Percentiles rank a stretch among this genome's conserved stretches.
Evolutionary conservation across 2,113 vertebrate genomes (phyloP).

Genomic region (Brienomyrus brachyistius): DNA sequence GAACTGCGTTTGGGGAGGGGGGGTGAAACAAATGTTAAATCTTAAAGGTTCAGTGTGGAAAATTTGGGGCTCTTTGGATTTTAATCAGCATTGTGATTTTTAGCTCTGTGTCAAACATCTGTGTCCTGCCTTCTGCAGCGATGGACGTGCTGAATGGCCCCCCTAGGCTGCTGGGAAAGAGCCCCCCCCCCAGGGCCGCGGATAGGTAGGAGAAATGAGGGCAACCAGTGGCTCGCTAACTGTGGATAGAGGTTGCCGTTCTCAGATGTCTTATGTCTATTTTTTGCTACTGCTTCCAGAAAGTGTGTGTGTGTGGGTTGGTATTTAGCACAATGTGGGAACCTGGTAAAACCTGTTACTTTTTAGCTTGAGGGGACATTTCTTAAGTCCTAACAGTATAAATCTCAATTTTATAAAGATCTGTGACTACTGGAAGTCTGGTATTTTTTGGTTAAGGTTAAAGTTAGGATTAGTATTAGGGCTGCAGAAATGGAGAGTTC

Average conservation of each 20-base stretch:
- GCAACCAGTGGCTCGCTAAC: background rate
- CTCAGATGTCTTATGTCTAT: background rate
- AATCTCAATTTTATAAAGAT: background rate
- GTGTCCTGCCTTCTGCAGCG: background rate
- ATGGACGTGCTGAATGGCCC: background rate
- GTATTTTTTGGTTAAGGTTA: background rate
- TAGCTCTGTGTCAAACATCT: background rate
- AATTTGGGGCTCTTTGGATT: background rate
- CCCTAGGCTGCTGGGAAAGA: background rate
- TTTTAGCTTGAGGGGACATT: background rate
- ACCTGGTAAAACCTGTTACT: background rate
- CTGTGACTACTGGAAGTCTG: background rate
- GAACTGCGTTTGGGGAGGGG: background rate
- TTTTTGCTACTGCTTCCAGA: background rate
- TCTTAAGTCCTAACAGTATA: background rate
- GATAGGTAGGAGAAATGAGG: background rate
- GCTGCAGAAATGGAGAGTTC: background rate
- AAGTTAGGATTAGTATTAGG: no score
- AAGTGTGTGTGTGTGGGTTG: background rate
- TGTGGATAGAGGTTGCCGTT: background rate
- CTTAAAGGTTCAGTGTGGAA: background rate
- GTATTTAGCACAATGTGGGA: background rate
- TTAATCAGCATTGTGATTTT: background rate
- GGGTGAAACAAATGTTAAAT: background rate
- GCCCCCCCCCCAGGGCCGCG: background rate